A percentile compares a stretch with the other conserved stretches of the same genome.
These are phyloP conservation scores for Ectobius pallidus DNA, from an alignment of 2,888 invertebrate genomes.

Conservation along the genomic window DNA sequence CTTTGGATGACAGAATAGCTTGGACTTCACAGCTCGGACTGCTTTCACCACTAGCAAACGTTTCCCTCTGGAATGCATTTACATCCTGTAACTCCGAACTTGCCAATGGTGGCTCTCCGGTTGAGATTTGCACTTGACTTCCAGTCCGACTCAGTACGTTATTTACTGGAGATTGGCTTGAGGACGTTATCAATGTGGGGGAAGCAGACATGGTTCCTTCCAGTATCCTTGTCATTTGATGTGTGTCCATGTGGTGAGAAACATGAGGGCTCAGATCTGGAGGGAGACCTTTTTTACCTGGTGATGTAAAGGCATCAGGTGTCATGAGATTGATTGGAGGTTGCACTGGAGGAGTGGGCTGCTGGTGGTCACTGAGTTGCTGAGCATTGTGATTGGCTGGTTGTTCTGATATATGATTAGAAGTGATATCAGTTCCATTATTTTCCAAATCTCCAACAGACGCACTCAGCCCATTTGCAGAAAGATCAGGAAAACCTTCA, in stretches of 20 bases:
- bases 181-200: slow-evolving; percentile 20
- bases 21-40: slow-evolving; percentile 90
- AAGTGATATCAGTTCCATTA: slow-evolving; percentile 13
- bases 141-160: background rate
- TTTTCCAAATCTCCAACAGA: background rate
- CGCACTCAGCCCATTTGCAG: background rate
- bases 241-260: slow-evolving; percentile 29
- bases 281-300: slow-evolving; percentile 55
- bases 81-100: slow-evolving; percentile 34
- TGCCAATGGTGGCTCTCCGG: slow-evolving; percentile 25
- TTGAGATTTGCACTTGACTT: background rate
- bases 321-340: slow-evolving; percentile 75
- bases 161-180: slow-evolving; percentile 4
- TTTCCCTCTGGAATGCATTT: slow-evolving; percentile 48
- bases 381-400: slow-evolving; percentile 22
- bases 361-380: background rate
- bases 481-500: background rate
- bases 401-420: slow-evolving; percentile 31
- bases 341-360: background rate
- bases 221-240: slow-evolving; percentile 27
- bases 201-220: slow-evolving; percentile 29
- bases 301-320: slow-evolving; percentile 81
- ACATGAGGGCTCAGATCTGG: slow-evolving; percentile 31
- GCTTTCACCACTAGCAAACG: slow-evolving; percentile 79
- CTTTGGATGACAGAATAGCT: slow-evolving; percentile 72